phyloP scores from a whole-genome alignment of 2,113 vertebrate genomes.

The Chaetura pelagica region DNA sequence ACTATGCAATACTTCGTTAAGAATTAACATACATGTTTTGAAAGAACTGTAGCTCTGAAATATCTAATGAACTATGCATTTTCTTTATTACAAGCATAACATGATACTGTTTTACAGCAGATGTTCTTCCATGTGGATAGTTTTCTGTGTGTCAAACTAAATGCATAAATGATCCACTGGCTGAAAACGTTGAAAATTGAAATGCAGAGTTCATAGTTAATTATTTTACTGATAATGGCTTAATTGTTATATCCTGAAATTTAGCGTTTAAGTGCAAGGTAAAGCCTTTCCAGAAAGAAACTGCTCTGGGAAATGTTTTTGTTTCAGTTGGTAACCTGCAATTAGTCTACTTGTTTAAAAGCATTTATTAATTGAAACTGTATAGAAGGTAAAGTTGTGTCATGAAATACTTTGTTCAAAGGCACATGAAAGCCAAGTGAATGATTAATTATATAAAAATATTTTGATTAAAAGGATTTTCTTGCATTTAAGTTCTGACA shows the following conservation, averaged over 20 bases:
- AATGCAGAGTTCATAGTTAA: background rate
- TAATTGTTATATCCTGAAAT: background rate
- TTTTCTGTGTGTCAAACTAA: background rate
- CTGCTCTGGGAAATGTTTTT: background rate
- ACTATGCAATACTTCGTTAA: background rate
- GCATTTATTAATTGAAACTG: constrained; percentile 2
- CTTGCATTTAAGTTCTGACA: constrained; percentile 11
- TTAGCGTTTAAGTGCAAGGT: background rate
- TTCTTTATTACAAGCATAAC: background rate
- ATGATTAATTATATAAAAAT: constrained; percentile 31
- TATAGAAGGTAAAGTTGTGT: background rate
- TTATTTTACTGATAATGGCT: background rate
- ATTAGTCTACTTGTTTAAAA: constrained; percentile 27
- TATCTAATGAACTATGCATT: background rate
- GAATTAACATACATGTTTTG: background rate
- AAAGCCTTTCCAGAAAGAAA: background rate
- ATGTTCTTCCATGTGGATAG: background rate
- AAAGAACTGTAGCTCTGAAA: background rate
- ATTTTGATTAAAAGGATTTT: constrained; percentile 27
- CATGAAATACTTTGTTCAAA: constrained; percentile 1
- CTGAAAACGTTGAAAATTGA: background rate
- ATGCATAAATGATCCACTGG: background rate
- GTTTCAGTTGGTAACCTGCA: background rate
- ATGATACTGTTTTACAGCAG: background rate
- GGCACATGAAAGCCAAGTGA: background rate